A percentile compares a stretch with the other conserved stretches of the same genome.
Conservation (phyloP, 2,888 invertebrate genomes). For the Diadromus collaris region DNA sequence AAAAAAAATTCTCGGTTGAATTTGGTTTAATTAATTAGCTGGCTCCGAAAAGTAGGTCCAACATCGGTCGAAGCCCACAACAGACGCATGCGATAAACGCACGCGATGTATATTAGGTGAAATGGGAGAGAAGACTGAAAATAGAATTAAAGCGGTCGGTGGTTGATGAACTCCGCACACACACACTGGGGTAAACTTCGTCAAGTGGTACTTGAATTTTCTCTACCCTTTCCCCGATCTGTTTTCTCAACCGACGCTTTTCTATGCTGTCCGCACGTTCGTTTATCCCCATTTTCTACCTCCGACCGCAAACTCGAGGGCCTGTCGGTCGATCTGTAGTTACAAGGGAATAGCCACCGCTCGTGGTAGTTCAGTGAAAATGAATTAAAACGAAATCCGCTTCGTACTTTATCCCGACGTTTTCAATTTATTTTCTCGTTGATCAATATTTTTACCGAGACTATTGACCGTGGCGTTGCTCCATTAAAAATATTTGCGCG, state of each 20-base stretch:
- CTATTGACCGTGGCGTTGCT: neutral
- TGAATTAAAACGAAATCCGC: neutral
- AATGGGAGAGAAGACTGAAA: constrained; percentile 17
- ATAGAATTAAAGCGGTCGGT: constrained; percentile 39
- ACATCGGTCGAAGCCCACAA: constrained; percentile 42
- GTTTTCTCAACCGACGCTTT: constrained; percentile 35
- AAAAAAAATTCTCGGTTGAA: constrained; percentile 7
- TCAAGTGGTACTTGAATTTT: constrained; percentile 40
- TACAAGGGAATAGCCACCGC: neutral
- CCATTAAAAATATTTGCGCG: neutral
- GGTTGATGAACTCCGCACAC: constrained; percentile 47
- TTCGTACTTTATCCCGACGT: neutral
- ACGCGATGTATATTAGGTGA: neutral
- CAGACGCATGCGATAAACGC: neutral
- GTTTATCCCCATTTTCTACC: constrained; percentile 26
- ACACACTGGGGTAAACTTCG: constrained; percentile 21
- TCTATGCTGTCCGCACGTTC: constrained; percentile 23
- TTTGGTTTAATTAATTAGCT: constrained; percentile 30
- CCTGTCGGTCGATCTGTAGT: neutral
- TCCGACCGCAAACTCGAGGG: neutral
- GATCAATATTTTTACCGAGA: neutral
- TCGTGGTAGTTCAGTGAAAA: neutral
- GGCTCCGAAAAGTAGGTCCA: constrained; percentile 16
- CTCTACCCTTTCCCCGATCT: constrained; percentile 41
- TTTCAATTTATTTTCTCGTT: neutral